Percentiles rank a stretch among this genome's conserved stretches.
Conservation (phyloP, 2,113 vertebrate genomes). For the Hyaena hyaena region DNA sequence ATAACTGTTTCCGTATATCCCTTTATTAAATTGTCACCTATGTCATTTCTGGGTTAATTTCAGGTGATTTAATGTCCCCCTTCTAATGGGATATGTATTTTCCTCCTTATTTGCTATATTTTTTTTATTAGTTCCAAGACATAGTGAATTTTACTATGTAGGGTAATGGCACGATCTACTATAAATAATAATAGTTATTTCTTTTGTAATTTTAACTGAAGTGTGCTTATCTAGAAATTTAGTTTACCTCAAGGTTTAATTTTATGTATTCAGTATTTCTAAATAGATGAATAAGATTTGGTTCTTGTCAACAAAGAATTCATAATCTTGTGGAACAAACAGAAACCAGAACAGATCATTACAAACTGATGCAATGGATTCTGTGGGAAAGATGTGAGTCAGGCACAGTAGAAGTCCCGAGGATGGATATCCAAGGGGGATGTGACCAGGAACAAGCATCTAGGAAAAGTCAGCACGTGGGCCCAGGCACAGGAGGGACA, state of each 20-base stretch:
- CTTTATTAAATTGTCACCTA: background rate
- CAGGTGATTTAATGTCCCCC: background rate
- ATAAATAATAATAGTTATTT: background rate
- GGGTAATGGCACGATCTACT: background rate
- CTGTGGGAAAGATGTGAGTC: background rate
- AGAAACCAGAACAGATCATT: background rate
- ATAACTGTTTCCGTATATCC: background rate
- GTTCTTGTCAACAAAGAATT: background rate
- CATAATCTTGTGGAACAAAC: background rate
- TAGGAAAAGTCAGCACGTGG: rapidly evolving
- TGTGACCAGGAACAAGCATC: background rate
- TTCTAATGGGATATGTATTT: background rate
- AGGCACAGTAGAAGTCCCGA: background rate
- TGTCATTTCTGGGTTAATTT: background rate
- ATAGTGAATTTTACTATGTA: slow-evolving; percentile 22
- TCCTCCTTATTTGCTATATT: background rate
- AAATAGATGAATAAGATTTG: background rate
- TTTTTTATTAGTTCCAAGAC: background rate
- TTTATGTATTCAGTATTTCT: background rate
- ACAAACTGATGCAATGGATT: background rate
- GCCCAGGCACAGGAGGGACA: background rate
- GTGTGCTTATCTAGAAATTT: background rate
- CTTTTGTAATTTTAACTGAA: background rate
- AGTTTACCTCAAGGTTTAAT: background rate
- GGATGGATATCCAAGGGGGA: background rate